A percentile compares a stretch with the other conserved stretches of the same genome.
Evolutionary conservation across 2,113 vertebrate genomes (phyloP).

Genomic region (Corydoras sp.): DNA sequence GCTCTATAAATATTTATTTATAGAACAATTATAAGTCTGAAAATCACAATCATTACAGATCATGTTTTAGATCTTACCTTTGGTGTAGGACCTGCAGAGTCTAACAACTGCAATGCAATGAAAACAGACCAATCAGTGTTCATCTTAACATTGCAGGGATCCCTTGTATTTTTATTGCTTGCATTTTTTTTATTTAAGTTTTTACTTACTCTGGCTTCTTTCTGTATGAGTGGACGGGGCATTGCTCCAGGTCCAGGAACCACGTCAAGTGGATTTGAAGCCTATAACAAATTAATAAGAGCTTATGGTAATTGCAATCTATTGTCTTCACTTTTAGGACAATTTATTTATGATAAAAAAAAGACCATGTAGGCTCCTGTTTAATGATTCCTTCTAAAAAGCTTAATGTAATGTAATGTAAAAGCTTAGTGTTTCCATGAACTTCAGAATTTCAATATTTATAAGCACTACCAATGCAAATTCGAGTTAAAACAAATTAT

Average conservation of each 20-base stretch:
- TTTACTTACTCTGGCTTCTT: constrained; percentile 79
- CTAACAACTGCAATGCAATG: constrained; percentile 32
- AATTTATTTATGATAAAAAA: too few relatives aligned
- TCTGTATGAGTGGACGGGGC: constrained; percentile 77
- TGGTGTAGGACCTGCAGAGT: constrained; percentile 37
- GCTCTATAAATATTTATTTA: too few relatives aligned
- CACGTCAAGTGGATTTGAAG: constrained; percentile 79
- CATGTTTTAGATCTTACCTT: constrained; percentile 32
- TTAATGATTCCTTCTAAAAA: not conserved
- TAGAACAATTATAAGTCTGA: too few relatives aligned
- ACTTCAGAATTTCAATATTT: not conserved
- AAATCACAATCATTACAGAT: too few relatives aligned
- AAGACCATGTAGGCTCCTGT: not conserved
- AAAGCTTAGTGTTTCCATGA: not conserved
- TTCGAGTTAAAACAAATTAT: not conserved
- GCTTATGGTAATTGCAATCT: not conserved
- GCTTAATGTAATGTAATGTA: not conserved
- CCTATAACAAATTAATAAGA: constrained; percentile 52
- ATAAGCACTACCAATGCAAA: not conserved
- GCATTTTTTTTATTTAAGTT: too few relatives aligned
- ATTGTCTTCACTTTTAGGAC: too few relatives aligned
- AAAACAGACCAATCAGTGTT: not conserved
- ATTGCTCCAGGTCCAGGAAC: constrained; percentile 75
- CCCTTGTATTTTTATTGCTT: not conserved
- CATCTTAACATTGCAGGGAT: not conserved